These are phyloP conservation scores for Neolamprologus toae DNA, from an alignment of 2,113 vertebrate species.

Conservation along the genomic window DNA sequence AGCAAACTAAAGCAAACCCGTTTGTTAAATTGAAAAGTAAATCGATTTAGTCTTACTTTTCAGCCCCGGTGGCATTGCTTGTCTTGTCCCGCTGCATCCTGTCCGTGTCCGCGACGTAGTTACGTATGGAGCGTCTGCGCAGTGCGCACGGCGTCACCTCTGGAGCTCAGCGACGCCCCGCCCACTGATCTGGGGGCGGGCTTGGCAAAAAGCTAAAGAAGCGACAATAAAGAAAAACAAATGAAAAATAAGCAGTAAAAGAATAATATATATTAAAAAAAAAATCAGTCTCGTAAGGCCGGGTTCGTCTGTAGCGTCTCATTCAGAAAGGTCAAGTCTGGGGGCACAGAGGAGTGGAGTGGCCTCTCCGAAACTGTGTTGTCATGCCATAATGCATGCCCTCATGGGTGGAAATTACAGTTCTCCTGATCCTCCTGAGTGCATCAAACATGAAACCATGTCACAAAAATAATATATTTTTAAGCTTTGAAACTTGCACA, in stretches of 20 bases:
- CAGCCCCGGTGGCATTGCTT: conserved; percentile 56
- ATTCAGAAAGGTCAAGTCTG: background rate
- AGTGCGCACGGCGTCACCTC: background rate
- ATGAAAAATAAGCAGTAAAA: background rate
- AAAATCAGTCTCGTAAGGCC: background rate
- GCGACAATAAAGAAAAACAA: background rate
- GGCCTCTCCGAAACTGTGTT: background rate
- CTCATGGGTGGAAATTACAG: background rate
- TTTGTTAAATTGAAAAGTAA: background rate
- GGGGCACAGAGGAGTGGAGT: background rate
- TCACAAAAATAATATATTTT: background rate
- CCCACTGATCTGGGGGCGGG: background rate
- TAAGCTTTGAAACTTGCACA: background rate
- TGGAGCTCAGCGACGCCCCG: background rate
- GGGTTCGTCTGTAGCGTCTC: background rate
- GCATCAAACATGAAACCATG: background rate
- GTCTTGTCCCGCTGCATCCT: conserved; percentile 74
- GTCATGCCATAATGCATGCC: background rate
- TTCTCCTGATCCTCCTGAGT: background rate
- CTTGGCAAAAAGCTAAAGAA: background rate
- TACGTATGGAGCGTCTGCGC: background rate
- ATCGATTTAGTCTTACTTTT: conserved; percentile 60
- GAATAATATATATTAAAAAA: background rate
- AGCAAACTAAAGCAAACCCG: background rate
- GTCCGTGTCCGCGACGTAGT: background rate